Conservation (phyloP, 1,140 invertebrate genomes). For the Hyposmocoma kahamanoa region DNA sequence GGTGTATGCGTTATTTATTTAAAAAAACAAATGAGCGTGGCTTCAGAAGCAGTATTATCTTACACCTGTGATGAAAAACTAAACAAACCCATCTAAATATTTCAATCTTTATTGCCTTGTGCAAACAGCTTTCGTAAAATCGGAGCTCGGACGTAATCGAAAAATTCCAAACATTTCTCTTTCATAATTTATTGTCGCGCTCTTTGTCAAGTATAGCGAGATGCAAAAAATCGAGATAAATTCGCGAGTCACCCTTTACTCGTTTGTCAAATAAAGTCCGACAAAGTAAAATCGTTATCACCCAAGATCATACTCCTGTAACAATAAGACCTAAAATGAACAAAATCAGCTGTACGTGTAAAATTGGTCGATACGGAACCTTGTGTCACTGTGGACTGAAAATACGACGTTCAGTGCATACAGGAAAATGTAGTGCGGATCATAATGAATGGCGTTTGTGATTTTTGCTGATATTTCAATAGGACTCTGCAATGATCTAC, state of each 20-base stretch:
- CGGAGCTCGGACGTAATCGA: slow-evolving; percentile 26
- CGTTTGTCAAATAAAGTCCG: slow-evolving; percentile 46
- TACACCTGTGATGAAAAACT: too few relatives aligned
- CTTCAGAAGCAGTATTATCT: too few relatives aligned
- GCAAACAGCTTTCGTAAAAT: slow-evolving; percentile 12
- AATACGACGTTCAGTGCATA: slow-evolving; percentile 31
- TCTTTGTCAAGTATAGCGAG: slow-evolving; percentile 40
- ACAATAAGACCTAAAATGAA: slow-evolving; percentile 13
- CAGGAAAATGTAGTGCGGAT: slow-evolving; percentile 26
- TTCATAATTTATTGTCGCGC: slow-evolving; percentile 48
- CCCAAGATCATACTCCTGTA: not conserved
- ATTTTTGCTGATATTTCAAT: slow-evolving; percentile 13
- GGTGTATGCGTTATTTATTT: too few relatives aligned
- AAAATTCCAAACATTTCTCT: slow-evolving; percentile 46
- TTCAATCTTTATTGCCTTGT: slow-evolving; percentile 34
- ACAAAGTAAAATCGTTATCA: slow-evolving; percentile 9
- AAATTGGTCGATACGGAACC: slow-evolving; percentile 8
- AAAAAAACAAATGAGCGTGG: too few relatives aligned
- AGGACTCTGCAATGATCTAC: not conserved
- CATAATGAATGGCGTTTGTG: slow-evolving; percentile 21
- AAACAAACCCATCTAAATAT: too few relatives aligned
- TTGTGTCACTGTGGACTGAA: slow-evolving; percentile 28
- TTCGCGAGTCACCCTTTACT: slow-evolving; percentile 50
- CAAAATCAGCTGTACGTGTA: not conserved
- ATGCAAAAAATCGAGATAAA: slow-evolving; percentile 50